These are phyloP conservation scores for Choristoneura rosaceana DNA, from an alignment of 2,888 invertebrate species.

Conservation along the genomic window DNA sequence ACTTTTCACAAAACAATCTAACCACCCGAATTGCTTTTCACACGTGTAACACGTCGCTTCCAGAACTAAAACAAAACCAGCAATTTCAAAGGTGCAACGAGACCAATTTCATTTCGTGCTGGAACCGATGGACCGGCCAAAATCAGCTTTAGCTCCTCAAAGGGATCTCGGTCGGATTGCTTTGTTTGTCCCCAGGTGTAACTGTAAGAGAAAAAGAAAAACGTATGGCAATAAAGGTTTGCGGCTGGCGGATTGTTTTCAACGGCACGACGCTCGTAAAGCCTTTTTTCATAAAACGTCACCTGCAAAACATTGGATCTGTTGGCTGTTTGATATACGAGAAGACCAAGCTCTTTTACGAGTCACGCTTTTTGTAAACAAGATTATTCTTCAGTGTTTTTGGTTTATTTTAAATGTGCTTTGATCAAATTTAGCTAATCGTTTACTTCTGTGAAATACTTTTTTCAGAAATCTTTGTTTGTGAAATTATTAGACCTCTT, in stretches of 20 bases:
- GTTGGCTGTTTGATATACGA: constrained; percentile 5
- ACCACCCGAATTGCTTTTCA: constrained; percentile 26
- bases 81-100: constrained; percentile 2
- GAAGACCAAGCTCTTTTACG: not conserved
- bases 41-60: constrained; percentile 18
- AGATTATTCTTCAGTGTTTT: not conserved
- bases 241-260: constrained; percentile 29
- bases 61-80: not conserved
- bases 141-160: constrained; percentile 36
- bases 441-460: too few relatives aligned
- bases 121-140: constrained; percentile 31
- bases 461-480: too few relatives aligned
- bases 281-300: constrained; percentile 29
- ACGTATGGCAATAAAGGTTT: constrained; percentile 20
- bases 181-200: constrained; percentile 31
- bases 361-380: too few relatives aligned
- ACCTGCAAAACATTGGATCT: constrained; percentile 20
- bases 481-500: too few relatives aligned
- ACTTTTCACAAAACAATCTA: constrained; percentile 26
- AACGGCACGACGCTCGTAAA: constrained; percentile 14
- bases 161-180: constrained; percentile 24
- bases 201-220: constrained; percentile 19
- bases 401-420: not conserved
- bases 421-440: too few relatives aligned
- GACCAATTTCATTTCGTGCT: constrained; percentile 21